Base-by-base conservation (phyloP, 2,888 invertebrate genomes). In the Eledona agricola region DNA sequence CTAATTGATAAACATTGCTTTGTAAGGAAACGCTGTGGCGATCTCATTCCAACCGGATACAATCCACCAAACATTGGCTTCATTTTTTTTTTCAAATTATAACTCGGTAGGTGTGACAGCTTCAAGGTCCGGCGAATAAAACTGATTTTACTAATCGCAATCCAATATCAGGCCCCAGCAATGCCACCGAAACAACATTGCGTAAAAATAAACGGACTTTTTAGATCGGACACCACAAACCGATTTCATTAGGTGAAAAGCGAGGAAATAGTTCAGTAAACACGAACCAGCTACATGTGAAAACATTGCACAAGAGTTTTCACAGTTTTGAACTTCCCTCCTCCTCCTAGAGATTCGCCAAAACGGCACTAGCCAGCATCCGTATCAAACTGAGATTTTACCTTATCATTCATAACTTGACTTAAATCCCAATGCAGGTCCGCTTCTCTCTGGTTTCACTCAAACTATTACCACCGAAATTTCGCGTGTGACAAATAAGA, bases 361-460 rank as follows among this genome's bases (percentile, higher is more conserved):
- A 47, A 47, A 32, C 22, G 47, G 35, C 47, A 37, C 10, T 15
- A 32, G 1, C 3, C 7, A 25, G 28, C 6, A 25, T 16, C 25
- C 5, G 7, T n/a, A 3, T 11, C 3, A 1, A 16, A 46, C 5
- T 11, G n/a, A n/a, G n/a, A n/a, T 43, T 13, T 51, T 37, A 51
- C 51, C 51, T 55, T 55, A 49, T 51, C 32, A 51, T 43, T 58
- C 58, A 58, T 58, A 57, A 58, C 58, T 55, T 37, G 29, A 35
- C 51, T 45, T 16, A 16, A 35, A 50, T 31, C 31, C 38, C 20
- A 31, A 50, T 23, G 25, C 9, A 13, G 15, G 1, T 7, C 6
- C n/a, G 9, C 32, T 42, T 11, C 19, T 42, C 19, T 17, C 26
- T 34, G 22, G 10, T 42, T 35, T 32, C 13, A 23, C 16, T 20